Conservation (phyloP, 2,113 vertebrate species). For the Acrocephalus arundinaceus region DNA sequence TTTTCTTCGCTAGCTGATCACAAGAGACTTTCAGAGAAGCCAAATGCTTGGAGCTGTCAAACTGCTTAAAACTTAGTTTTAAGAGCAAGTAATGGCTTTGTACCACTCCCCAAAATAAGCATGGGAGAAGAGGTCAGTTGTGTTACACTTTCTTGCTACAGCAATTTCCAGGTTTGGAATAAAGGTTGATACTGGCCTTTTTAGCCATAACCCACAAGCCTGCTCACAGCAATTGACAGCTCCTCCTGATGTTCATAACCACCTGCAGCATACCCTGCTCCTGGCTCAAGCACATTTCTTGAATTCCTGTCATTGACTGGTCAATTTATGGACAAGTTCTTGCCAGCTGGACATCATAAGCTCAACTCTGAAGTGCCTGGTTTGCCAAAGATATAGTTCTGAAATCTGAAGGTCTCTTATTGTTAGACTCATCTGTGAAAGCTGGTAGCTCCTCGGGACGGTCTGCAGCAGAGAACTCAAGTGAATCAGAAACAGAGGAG, state of each 20-base stretch:
- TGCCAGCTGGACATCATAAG: neutral
- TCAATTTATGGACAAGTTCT: neutral
- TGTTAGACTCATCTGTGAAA: neutral
- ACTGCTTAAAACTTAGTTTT: neutral
- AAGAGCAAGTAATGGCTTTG: neutral
- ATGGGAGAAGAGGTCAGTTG: neutral
- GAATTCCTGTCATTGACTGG: neutral
- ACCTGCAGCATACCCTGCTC: neutral
- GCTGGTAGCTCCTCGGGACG: neutral
- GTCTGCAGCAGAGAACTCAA: conserved; percentile 15
- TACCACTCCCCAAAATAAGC: neutral
- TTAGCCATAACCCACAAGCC: neutral
- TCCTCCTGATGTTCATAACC: neutral
- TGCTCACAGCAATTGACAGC: neutral
- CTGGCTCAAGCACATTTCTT: neutral
- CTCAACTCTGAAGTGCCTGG: neutral
- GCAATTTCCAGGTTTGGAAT: neutral
- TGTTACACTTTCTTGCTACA: neutral
- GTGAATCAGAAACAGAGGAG: conserved; percentile 67
- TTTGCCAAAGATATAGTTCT: neutral
- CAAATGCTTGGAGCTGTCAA: neutral
- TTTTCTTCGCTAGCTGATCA: neutral
- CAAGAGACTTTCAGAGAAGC: neutral
- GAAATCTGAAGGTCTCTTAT: neutral
- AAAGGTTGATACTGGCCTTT: neutral